A percentile compares a stretch with the other conserved stretches of the same genome.
phyloP scores from a whole-genome alignment of 2,888 invertebrate species.

The Liopterus haemorrhoidalis region DNA sequence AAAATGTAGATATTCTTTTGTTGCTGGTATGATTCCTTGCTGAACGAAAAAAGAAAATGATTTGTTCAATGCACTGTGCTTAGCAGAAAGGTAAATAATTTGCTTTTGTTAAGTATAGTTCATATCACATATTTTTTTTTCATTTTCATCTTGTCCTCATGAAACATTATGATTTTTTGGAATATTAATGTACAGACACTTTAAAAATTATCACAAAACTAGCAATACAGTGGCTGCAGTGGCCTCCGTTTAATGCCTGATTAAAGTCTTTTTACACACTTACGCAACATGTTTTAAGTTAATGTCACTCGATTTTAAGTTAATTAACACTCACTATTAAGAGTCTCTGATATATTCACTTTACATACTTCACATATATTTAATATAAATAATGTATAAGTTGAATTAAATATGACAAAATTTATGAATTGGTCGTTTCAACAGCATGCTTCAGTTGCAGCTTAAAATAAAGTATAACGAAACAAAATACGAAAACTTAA shows the following conservation, averaged over 20 bases:
- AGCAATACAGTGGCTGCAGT: constrained; percentile 12
- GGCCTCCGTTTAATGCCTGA: not conserved
- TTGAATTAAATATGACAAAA: constrained; percentile 20
- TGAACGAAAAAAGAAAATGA: constrained; percentile 10
- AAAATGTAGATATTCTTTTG: not conserved
- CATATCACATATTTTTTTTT: constrained; percentile 22
- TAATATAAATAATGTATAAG: constrained; percentile 20
- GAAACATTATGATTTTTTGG: constrained; percentile 10
- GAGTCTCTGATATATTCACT: constrained; percentile 23
- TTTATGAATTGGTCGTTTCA: constrained; percentile 22
- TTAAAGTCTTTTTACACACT: not conserved
- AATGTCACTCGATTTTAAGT: constrained; percentile 10
- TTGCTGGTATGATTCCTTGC: constrained; percentile 14
- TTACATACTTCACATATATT: constrained; percentile 22
- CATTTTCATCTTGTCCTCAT: constrained; percentile 12
- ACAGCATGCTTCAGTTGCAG: no score
- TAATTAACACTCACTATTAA: constrained; percentile 20
- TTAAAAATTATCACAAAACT: constrained; percentile 23
- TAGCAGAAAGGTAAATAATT: constrained; percentile 12
- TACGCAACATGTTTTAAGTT: not conserved
- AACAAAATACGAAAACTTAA: no score
- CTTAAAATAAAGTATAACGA: no score
- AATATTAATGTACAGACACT: constrained; percentile 23
- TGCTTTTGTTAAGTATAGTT: constrained; percentile 13
- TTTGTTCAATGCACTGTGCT: constrained; percentile 6